These are phyloP conservation scores for Amblyteles armatorius DNA, from an alignment of 2,888 invertebrate species.

Conservation along the genomic window DNA sequence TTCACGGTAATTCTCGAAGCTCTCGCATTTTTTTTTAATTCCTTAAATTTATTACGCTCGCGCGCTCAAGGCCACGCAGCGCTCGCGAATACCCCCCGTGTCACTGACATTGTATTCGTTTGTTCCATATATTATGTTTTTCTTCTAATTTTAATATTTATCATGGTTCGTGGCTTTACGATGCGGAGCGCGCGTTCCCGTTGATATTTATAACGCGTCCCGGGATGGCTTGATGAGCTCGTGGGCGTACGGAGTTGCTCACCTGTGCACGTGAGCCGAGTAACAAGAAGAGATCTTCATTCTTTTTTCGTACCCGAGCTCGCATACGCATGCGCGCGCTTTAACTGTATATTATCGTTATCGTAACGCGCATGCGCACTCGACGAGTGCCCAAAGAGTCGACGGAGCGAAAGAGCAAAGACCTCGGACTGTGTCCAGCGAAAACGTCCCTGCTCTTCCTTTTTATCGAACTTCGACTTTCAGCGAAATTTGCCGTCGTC, in stretches of 20 bases:
- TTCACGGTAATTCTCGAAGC: too few species aligned
- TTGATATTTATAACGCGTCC: slow-evolving; percentile 62
- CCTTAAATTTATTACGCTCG: background rate
- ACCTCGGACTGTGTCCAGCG: slow-evolving; percentile 25
- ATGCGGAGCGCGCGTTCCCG: slow-evolving; percentile 44
- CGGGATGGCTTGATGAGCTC: slow-evolving; percentile 28
- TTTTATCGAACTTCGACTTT: slow-evolving; percentile 27
- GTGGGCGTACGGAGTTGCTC: slow-evolving; percentile 34
- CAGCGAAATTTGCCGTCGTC: slow-evolving; percentile 3
- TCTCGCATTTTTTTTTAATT: background rate
- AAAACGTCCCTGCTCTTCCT: slow-evolving; percentile 26
- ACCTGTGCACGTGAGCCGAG: slow-evolving; percentile 56
- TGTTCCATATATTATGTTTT: background rate
- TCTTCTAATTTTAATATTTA: slow-evolving; percentile 24
- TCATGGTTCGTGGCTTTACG: slow-evolving; percentile 15
- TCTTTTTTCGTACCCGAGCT: slow-evolving; percentile 32
- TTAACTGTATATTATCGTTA: too few species aligned
- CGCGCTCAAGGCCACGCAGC: slow-evolving; percentile 17
- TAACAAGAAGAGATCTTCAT: slow-evolving; percentile 38
- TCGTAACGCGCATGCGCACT: background rate
- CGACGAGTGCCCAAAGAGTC: background rate
- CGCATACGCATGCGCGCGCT: slow-evolving; percentile 16
- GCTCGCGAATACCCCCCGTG: background rate
- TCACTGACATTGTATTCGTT: slow-evolving; percentile 24
- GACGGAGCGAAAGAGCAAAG: slow-evolving; percentile 43